Base-by-base conservation (phyloP, 2,888 invertebrate genomes). In the Notodonta dromedarius region DNA sequence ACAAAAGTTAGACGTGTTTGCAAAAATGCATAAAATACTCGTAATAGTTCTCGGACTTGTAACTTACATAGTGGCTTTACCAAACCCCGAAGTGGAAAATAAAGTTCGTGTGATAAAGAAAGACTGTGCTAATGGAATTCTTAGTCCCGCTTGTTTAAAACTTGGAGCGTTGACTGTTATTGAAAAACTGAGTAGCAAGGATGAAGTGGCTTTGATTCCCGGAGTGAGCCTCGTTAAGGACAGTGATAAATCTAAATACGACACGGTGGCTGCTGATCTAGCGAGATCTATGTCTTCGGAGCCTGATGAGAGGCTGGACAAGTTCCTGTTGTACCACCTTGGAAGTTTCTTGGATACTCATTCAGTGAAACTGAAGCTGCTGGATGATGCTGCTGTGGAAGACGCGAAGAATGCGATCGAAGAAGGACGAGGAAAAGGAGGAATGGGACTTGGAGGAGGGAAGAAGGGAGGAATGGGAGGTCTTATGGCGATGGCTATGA, bases 231-330 rank as follows among this genome's bases (percentile, higher is more conserved):
- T 97, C 13, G 94, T 96, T 63, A 95, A 95, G 67, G 96, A 96
- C 58, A 94, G 61, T 58, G 94, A 94, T 12, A 94, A 95, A 2
- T 95, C 95, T 57, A 93, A 96, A 57, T 95, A 95, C 16, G 83
- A 85, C 53, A 66, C 79, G 0, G 78, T 83, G 62, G 95, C 96
- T 5, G 91, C 80, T 74, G 96, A 96, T 76, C 85, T 96, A 0
- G 96, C 96, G 0, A 94, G 96, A 69, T 95, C 95, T 56, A 95
- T 96, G 75, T 96, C 96, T 0, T 94, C 95, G 59, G 96, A 96
- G 77, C 94, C 96, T 0, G 96, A 96, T 75, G 96, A 95, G 13
- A 94, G 96, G 13, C 85, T 97, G 60, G 96, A 97, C 80, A 96
- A 96, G 12, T 96, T 95, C 73, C 93, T 97, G 46, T 78, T 96